Evolutionary conservation across 2,797 vertebrate genomes (phyloP).

Genomic region (Garrulus glandarius): DNA sequence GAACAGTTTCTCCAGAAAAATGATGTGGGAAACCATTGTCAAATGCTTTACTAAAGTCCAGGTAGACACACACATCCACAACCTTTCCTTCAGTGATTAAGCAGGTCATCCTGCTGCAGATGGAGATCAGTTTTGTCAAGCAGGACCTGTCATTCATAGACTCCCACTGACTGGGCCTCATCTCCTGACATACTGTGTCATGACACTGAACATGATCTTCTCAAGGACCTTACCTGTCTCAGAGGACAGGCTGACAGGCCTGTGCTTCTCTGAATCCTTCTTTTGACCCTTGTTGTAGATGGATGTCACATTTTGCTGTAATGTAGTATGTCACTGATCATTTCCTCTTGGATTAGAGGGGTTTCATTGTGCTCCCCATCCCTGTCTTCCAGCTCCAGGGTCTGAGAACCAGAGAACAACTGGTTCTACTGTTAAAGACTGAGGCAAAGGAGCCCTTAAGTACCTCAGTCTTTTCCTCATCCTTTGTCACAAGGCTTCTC

Average conservation of each 20-base stretch:
- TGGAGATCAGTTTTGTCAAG: background rate
- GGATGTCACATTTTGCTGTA: background rate
- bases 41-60: background rate
- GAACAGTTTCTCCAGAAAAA: background rate
- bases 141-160: background rate
- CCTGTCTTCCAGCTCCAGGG: background rate
- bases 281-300: background rate
- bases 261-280: background rate
- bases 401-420: background rate
- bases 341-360: background rate
- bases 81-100: background rate
- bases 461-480: background rate
- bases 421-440: background rate
- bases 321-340: background rate
- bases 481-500: background rate
- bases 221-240: background rate
- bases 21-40: background rate
- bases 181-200: background rate
- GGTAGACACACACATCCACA: rapidly evolving
- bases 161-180: background rate
- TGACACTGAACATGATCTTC: background rate
- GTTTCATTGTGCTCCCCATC: background rate
- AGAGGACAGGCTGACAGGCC: background rate
- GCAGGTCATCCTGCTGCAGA: background rate
- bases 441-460: background rate